These are phyloP conservation scores for Agrotis segetum DNA, from an alignment of 2,888 invertebrate genomes.

Conservation along the genomic window DNA sequence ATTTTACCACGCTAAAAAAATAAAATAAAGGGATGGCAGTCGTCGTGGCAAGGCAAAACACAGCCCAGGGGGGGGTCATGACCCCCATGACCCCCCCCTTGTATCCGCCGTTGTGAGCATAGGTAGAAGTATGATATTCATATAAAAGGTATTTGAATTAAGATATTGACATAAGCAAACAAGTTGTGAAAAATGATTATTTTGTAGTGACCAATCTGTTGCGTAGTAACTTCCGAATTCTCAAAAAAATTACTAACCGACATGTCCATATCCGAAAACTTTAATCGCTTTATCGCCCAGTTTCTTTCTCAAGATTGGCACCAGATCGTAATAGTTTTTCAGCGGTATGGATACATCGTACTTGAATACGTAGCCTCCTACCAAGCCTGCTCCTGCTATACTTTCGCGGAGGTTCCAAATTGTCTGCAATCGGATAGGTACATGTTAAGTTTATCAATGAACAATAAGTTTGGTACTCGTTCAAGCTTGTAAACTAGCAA, in stretches of 20 bases:
- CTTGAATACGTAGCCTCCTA: slow-evolving; percentile 97
- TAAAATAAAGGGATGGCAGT: too few relatives aligned
- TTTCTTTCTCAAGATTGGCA: slow-evolving; percentile 93
- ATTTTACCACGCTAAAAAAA: too few relatives aligned
- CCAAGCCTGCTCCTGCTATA: slow-evolving; percentile 94
- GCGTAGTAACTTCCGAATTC: background rate
- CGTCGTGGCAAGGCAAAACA: too few relatives aligned
- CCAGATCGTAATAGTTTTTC: slow-evolving; percentile 95
- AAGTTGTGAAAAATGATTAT: background rate
- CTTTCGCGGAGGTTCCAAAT: slow-evolving; percentile 97
- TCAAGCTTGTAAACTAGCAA: background rate
- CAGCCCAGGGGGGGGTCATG: too few relatives aligned
- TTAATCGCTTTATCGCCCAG: slow-evolving; percentile 92
- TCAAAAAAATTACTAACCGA: slow-evolving; percentile 92
- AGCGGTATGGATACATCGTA: slow-evolving; percentile 98
- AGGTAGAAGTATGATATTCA: background rate
- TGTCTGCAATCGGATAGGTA: slow-evolving; percentile 81
- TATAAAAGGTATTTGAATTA: background rate
- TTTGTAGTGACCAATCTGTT: background rate
- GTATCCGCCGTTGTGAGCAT: too few relatives aligned
- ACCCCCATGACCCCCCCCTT: too few relatives aligned
- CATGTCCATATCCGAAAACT: slow-evolving; percentile 97
- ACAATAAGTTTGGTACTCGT: background rate
- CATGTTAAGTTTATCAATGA: too few relatives aligned
- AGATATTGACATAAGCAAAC: slow-evolving; percentile 1